phyloP scores from a whole-genome alignment of 2,888 invertebrate genomes.

The Myathropa florea region DNA sequence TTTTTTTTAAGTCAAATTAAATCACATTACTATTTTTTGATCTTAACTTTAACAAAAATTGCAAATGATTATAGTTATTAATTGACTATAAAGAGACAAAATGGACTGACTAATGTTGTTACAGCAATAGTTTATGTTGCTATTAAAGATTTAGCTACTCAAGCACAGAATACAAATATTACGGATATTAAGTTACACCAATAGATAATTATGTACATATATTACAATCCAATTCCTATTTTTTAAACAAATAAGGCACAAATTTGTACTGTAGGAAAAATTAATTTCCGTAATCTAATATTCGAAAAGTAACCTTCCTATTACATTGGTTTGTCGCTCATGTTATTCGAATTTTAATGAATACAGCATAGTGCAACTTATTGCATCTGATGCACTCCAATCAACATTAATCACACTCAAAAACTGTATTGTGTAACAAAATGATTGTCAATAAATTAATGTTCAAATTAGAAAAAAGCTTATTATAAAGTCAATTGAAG shows the following conservation, averaged over 20 bases:
- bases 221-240: slow-evolving; percentile 24
- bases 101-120: not conserved
- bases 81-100: slow-evolving; percentile 40
- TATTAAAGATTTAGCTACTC: slow-evolving; percentile 3
- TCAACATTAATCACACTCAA: not conserved
- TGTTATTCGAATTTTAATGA: not conserved
- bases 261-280: slow-evolving; percentile 73
- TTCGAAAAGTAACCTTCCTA: slow-evolving; percentile 31
- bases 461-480: not conserved
- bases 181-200: slow-evolving; percentile 30
- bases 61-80: slow-evolving; percentile 2
- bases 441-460: not conserved
- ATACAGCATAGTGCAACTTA: not conserved
- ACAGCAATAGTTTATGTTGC: not conserved
- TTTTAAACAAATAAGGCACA: slow-evolving; percentile 73
- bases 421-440: not conserved
- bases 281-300: slow-evolving; percentile 50
- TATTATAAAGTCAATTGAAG: not conserved
- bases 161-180: slow-evolving; percentile 30
- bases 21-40: not conserved
- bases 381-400: not conserved
- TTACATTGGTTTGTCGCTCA: not conserved
- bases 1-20: not conserved
- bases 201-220: slow-evolving; percentile 36
- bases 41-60: not conserved